Conservation (phyloP, 2,113 vertebrate genomes). For the Gallinago jamesoni region DNA sequence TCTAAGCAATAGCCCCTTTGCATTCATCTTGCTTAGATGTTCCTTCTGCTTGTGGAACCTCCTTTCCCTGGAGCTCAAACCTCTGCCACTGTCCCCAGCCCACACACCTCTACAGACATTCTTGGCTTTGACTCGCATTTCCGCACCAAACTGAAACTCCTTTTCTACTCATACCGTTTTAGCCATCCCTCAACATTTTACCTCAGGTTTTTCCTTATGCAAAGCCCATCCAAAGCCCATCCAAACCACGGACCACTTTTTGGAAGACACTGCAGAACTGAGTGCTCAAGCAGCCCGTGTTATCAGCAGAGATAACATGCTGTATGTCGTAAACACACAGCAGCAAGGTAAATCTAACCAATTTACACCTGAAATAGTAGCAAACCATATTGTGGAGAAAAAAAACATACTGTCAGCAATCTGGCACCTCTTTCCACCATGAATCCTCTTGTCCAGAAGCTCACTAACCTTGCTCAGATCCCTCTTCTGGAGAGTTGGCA, state of each 20-base stretch:
- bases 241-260: rapidly evolving
- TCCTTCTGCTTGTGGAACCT: neutral
- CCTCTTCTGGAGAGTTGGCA: neutral
- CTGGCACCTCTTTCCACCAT: neutral
- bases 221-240: neutral
- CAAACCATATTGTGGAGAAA: neutral
- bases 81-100: neutral
- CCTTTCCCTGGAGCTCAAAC: neutral
- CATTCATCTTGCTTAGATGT: neutral
- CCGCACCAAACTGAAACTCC: neutral
- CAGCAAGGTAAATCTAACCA: neutral
- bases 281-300: neutral
- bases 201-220: neutral
- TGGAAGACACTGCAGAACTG: neutral
- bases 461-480: neutral
- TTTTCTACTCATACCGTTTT: neutral
- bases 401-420: neutral
- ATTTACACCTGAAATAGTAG: neutral
- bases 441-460: neutral
- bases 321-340: neutral
- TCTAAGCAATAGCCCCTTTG: neutral
- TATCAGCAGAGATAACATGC: neutral
- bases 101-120: neutral
- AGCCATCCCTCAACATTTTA: neutral
- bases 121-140: neutral